Base-by-base conservation (phyloP, 2,113 vertebrate species). In the Montifringilla adamsi region DNA sequence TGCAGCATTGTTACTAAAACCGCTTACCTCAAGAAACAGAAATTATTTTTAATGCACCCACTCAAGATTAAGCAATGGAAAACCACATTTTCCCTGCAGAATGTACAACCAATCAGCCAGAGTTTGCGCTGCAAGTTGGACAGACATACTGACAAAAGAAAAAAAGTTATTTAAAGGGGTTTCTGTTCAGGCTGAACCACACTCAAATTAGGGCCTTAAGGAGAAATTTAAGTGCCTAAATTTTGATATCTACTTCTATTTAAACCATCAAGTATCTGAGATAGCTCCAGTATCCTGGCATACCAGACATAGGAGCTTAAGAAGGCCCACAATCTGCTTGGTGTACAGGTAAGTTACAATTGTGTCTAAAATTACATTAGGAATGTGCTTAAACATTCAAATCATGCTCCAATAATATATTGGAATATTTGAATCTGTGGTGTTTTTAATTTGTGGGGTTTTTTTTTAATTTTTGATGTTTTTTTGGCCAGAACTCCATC, bases 221-320 rank as follows among this genome's bases (percentile, higher is more conserved):
- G 23, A 82, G 13, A 9, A 41, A 73, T 63, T 81, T 24, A 68
- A 31, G 13, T 59, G 10, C 22, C 43, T 68, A 21, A 80, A 53
- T 11, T 73, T 35, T 49, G 6, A 31, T 8, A 6, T 15, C 20
- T 53, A 23, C 13, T 55, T 77, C 30, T 46, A 0, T 50, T 60
- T 73, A 33, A 84, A 64, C 9, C 11, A 31, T 28, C 4, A 77
- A 43, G 11, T 64, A 13, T 26, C 13, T 46, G 27, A 56, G 35
- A 28, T 8, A 43, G 4, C 8, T 60, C 18, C 15, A n/a, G 15
- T 85, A 18, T 74, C 23, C 30, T 73, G 26, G 5, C 2, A 78
- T 23, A 68, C 9, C 0, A 1, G 11, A 39, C 4, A 18, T 0
- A 66, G 13, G n/a, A 78, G 39, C 3, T 60, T 56, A 23, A 63